Base-by-base conservation (phyloP, 2,888 invertebrate genomes). In the Andricus quercusramuli region DNA sequence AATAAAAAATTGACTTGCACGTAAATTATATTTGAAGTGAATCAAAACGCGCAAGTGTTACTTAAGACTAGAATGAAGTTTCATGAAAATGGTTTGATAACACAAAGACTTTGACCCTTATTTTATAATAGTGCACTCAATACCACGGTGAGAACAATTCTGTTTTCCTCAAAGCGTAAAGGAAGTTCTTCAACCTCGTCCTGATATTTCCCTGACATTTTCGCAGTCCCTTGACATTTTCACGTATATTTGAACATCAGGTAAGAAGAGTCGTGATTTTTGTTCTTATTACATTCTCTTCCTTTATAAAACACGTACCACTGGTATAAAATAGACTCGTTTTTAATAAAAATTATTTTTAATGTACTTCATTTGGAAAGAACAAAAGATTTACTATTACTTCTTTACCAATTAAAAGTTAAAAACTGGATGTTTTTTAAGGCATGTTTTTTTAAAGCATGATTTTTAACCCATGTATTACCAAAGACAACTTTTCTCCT, bases 161-260 rank as follows among this genome's bases (percentile, higher is more conserved):
- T 47, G 13, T 74, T 37, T 74, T 56, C 56, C 56, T 51, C 56
- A 37, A 74, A n/a, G 56, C 32, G 32, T n/a, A 74, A 74, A 74
- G 32, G n/a, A 74, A 56, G 56, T 56, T 56, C 56, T 74, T n/a
- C 32, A 51, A 74, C 56, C 74, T 74, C 32, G 15, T 74, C 56
- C 56, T 74, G 74, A 32, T 74, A 74, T 74, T 74, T 56, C 13
- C 37, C 56, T 56, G 56, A 74, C 74, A 56, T 74, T 74, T 56
- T 74, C 74, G n/a, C 74, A 56, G 32, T 56, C 56, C 29, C 32
- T 74, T 56, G 74, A 74, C 74, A 74, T 74, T 74, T 56, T 56
- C 51, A 74, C 56, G 25, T 32, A n/a, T 74, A 32, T 74, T 32
- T 74, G 51, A 74, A 32, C 6, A 56, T 13, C 56, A 56, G 32